Percentiles rank a stretch among this genome's conserved stretches.
Conservation (phyloP, 1,140 invertebrate species). For the Halictus rubicundus region DNA sequence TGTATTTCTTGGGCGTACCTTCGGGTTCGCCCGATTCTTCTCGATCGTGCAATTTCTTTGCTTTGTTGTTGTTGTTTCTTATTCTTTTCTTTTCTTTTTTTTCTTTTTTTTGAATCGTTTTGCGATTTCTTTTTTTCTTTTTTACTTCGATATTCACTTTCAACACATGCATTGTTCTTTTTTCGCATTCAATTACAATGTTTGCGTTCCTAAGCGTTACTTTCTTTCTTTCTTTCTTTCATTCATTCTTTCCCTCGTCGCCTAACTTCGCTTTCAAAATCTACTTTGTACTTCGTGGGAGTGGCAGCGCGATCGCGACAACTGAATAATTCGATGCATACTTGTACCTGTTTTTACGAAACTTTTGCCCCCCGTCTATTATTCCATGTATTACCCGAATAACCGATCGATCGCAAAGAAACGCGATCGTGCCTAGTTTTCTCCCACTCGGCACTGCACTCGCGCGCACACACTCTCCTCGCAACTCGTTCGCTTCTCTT, state of each 20-base stretch:
- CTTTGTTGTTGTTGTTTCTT: background rate
- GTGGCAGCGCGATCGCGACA: conserved; percentile 42
- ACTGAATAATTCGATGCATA: background rate
- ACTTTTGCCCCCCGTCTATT: no score
- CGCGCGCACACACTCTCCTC: conserved; percentile 36
- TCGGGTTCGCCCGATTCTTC: conserved; percentile 19
- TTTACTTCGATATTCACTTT: conserved; percentile 67
- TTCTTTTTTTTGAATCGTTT: conserved; percentile 28
- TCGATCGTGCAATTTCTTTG: conserved; percentile 9
- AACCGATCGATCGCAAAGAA: background rate
- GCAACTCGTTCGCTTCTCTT: conserved; percentile 6
- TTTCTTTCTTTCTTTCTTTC: conserved; percentile 30
- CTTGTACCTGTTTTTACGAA: no score
- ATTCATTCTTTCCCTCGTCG: conserved; percentile 9
- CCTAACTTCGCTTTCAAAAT: conserved; percentile 8
- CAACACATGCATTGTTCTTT: conserved; percentile 73
- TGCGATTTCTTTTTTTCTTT: conserved; percentile 29
- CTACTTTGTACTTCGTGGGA: conserved; percentile 59
- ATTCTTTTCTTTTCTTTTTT: conserved; percentile 29
- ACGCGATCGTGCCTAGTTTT: conserved; percentile 33
- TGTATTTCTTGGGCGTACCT: conserved; percentile 22
- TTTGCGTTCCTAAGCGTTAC: conserved; percentile 10
- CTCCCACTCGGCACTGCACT: conserved; percentile 41
- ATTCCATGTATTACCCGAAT: background rate
- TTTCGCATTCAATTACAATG: conserved; percentile 47